These are phyloP conservation scores for Cariama cristata DNA, from an alignment of 2,113 vertebrate genomes.

Conservation along the genomic window DNA sequence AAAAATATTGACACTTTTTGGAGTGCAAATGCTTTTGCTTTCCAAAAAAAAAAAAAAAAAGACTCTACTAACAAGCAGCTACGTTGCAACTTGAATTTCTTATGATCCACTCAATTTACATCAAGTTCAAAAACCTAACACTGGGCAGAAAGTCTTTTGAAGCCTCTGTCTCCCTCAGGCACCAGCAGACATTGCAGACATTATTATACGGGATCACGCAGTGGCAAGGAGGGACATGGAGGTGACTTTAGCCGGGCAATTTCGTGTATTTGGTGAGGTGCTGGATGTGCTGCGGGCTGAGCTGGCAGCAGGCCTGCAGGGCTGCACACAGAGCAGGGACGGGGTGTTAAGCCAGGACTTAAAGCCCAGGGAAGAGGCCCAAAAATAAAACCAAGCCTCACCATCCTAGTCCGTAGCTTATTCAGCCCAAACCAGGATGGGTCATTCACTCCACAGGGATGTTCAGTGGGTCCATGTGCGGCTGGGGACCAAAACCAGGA, in stretches of 20 bases:
- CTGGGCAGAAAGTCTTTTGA: not conserved
- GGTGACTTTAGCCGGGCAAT: not conserved
- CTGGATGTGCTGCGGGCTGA: not conserved
- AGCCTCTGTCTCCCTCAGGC: not conserved
- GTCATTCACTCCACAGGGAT: not conserved
- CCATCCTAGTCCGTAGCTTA: not conserved
- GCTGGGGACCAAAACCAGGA: not conserved
- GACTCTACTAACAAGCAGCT: not conserved
- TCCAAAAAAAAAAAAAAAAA: not conserved
- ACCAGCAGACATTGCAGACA: not conserved
- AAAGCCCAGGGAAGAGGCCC: not conserved
- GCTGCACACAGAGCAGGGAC: not conserved
- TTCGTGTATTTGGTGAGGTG: fast-evolving
- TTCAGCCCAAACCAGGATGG: not conserved
- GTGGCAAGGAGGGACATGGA: not conserved
- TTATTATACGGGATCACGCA: fast-evolving
- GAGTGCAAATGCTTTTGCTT: not conserved
- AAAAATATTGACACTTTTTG: not conserved
- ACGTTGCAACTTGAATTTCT: slow-evolving; percentile 16
- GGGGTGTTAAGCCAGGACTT: not conserved
- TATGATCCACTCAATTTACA: not conserved
- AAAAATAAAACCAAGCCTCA: not conserved
- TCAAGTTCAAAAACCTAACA: not conserved
- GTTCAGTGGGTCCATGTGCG: fast-evolving
- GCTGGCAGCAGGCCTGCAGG: not conserved